These are phyloP conservation scores for Lasioglossum lativentre DNA, from an alignment of 2,888 invertebrate species.

Conservation along the genomic window DNA sequence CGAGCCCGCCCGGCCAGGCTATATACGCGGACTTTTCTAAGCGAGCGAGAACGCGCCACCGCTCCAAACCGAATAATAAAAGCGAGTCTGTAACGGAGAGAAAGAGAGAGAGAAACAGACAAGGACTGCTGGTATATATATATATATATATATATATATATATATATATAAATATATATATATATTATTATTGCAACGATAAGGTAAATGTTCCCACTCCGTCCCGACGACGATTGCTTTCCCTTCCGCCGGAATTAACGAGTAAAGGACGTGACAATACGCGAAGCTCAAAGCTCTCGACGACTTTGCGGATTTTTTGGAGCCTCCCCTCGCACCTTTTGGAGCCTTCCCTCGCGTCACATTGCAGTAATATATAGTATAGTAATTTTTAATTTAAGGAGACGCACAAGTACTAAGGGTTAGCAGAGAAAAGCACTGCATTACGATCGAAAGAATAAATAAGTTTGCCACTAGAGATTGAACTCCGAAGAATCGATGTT, in stretches of 20 bases:
- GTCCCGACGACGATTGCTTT: not conserved
- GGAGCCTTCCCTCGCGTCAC: not conserved
- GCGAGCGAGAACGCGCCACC: not conserved
- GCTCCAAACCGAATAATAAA: slow-evolving; percentile 60
- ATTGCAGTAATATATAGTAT: no score
- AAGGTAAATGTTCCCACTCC: not conserved
- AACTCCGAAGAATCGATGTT: not conserved
- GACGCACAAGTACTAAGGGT: no score
- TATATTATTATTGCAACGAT: not conserved
- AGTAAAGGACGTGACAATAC: not conserved
- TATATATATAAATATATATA: no score
- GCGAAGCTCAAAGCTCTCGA: not conserved
- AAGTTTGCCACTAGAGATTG: no score
- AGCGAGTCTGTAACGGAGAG: slow-evolving; percentile 32
- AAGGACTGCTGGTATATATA: not conserved
- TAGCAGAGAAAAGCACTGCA: no score
- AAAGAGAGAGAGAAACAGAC: not conserved
- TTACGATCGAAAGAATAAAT: no score
- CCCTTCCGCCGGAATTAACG: not conserved
- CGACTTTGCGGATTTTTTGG: not conserved
- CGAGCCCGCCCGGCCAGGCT: slow-evolving; percentile 36
- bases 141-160: not conserved
- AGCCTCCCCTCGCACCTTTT: not conserved
- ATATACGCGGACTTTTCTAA: slow-evolving; percentile 62
- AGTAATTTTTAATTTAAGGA: no score